phyloP scores from a whole-genome alignment of 2,797 vertebrate genomes.

The Hybognathus amarus region DNA sequence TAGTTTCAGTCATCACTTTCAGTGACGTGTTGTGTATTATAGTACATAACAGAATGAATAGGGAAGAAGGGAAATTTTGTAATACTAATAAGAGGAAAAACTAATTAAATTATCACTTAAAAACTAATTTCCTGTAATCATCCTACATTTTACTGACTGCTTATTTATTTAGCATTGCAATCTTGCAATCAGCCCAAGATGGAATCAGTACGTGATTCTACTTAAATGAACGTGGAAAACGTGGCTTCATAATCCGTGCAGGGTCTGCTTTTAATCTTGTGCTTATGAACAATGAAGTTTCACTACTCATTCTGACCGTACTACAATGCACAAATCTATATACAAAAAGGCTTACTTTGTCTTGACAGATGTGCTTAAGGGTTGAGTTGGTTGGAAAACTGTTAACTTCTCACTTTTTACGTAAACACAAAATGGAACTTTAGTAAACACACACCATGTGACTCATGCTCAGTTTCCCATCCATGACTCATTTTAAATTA shows the following conservation, averaged over 20 bases:
- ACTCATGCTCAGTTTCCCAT: constrained; percentile 6
- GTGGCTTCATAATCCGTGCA: constrained; percentile 1
- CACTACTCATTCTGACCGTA: not conserved
- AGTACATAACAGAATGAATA: not conserved
- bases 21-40: not conserved
- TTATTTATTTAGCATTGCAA: too few species aligned
- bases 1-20: not conserved
- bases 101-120: not conserved
- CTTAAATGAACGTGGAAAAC: not conserved
- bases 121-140: not conserved
- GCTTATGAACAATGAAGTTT: not conserved
- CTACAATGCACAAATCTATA: not conserved
- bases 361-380: constrained; percentile 10
- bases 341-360: not conserved
- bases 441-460: constrained; percentile 10
- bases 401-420: constrained; percentile 2
- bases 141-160: not conserved
- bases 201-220: not conserved
- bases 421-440: constrained; percentile 22
- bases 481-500: constrained; percentile 30
- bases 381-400: constrained; percentile 10
- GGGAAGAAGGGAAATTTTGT: not conserved
- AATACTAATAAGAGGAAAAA: not conserved
- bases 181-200: not conserved
- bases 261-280: not conserved